phyloP scores from a whole-genome alignment of 2,113 vertebrate genomes.

The Larimichthys polyactis region DNA sequence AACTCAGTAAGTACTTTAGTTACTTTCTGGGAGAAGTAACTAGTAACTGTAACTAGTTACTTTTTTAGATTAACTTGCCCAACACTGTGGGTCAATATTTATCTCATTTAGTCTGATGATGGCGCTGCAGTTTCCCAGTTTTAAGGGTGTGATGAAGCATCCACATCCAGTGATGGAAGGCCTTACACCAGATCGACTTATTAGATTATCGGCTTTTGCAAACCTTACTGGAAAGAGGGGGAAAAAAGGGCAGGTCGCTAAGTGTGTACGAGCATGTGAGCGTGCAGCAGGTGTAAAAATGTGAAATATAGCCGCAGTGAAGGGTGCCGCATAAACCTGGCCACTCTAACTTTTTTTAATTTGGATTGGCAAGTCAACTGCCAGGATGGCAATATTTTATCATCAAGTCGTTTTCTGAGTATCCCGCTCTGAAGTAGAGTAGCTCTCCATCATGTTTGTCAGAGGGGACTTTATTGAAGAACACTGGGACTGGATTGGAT shows the following conservation, averaged over 20 bases:
- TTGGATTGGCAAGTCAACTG: conserved; percentile 81
- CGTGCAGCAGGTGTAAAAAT: conserved; percentile 39
- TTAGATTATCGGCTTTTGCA: conserved; percentile 15
- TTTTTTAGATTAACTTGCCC: too few species aligned
- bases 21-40: too few species aligned
- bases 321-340: conserved; percentile 68
- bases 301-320: conserved; percentile 74
- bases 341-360: conserved; percentile 81
- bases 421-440: conserved; percentile 73
- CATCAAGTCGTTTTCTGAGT: conserved; percentile 74
- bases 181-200: conserved; percentile 20
- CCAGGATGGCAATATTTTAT: conserved; percentile 76
- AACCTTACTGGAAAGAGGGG: not conserved
- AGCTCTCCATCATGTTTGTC: conserved; percentile 84
- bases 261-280: conserved; percentile 8
- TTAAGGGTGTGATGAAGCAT: not conserved
- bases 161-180: conserved; percentile 21
- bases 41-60: too few species aligned
- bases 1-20: too few species aligned
- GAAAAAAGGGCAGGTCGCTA: not conserved
- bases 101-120: not conserved
- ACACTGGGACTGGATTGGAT: conserved; percentile 65
- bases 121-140: not conserved
- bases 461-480: conserved; percentile 79
- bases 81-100: not conserved